phyloP scores from a whole-genome alignment of 2,888 invertebrate species.

The Monochamus alternatus region DNA sequence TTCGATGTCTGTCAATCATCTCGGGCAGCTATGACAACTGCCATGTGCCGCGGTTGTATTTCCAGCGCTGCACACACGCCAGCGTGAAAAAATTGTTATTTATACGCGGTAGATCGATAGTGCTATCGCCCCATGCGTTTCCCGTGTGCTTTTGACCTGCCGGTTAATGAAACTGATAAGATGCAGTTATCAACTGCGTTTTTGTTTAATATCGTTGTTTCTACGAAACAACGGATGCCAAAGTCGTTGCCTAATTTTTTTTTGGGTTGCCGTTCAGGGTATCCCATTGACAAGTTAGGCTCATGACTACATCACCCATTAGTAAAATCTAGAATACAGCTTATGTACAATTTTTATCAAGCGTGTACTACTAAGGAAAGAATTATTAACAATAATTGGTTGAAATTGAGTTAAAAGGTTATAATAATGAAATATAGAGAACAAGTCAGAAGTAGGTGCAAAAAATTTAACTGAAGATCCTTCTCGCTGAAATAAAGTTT shows the following conservation, averaged over 20 bases:
- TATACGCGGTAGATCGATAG: conserved; percentile 7
- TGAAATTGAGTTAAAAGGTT: no score
- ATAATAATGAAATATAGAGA: no score
- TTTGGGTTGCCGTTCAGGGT: not conserved
- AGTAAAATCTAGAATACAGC: no score
- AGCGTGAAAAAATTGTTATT: conserved; percentile 4
- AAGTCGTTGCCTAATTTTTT: not conserved
- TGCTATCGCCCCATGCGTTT: conserved; percentile 14
- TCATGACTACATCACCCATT: no score
- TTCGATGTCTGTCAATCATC: conserved; percentile 14
- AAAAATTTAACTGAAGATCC: no score
- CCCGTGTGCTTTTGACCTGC: not conserved
- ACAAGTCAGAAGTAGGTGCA: no score
- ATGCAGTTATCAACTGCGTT: not conserved
- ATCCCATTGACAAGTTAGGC: no score
- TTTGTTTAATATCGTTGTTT: not conserved
- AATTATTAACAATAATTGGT: no score
- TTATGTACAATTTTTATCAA: no score
- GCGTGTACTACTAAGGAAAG: no score
- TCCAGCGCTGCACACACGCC: not conserved
- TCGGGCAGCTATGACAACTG: conserved; percentile 3
- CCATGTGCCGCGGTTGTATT: conserved; percentile 17
- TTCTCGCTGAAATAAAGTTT: no score
- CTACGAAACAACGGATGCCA: not conserved
- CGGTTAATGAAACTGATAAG: conserved; percentile 30